Evolutionary conservation across 2,113 vertebrate species (phyloP).

Genomic region (Heloderma charlesbogerti): DNA sequence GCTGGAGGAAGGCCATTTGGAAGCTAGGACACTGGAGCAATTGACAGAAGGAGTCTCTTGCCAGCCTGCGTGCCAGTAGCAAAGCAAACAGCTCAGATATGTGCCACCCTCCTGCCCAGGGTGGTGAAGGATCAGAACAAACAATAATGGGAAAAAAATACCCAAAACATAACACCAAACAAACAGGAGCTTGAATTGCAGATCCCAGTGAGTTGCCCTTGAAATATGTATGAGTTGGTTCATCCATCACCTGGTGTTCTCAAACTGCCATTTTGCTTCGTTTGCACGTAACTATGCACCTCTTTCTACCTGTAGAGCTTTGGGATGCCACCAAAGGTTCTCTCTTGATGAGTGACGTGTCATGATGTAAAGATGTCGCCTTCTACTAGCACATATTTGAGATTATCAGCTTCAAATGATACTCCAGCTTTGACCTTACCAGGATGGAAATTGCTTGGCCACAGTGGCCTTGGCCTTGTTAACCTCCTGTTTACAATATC

Average conservation of each 20-base stretch:
- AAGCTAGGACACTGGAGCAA: not conserved
- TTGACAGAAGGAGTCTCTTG: not conserved
- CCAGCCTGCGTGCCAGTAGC: not conserved
- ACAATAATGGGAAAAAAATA: not conserved
- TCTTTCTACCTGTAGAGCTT: not conserved
- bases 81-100: not conserved
- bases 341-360: not conserved
- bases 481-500: no score
- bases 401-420: not conserved
- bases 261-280: not conserved
- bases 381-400: no score
- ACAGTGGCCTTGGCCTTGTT: not conserved
- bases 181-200: not conserved
- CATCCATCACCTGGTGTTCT: not conserved
- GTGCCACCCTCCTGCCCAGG: not conserved
- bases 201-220: not conserved
- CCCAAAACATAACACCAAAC: not conserved
- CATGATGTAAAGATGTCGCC: no score
- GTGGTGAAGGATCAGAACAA: not conserved
- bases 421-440: not conserved
- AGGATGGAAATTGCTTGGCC: not conserved
- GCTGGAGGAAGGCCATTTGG: slow-evolving; percentile 67
- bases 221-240: not conserved
- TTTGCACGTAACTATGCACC: not conserved
- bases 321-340: not conserved